phyloP scores from a whole-genome alignment of 1,140 invertebrate species.

The Aphelenchoides avenae region DNA sequence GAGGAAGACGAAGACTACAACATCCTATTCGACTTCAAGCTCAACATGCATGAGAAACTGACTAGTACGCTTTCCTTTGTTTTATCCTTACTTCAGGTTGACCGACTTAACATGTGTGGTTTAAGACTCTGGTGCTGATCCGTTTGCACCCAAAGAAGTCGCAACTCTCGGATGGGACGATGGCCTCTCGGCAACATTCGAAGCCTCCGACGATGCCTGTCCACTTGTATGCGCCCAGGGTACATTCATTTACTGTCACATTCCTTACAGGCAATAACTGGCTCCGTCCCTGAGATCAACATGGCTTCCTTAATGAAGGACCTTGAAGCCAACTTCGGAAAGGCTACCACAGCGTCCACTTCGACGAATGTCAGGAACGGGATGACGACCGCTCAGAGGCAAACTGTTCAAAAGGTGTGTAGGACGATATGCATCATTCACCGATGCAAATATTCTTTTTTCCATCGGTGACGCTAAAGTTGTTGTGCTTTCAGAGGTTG shows the following conservation, averaged over 20 bases:
- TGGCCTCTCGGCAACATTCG: slow-evolving; percentile 9
- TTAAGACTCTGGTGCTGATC: background rate
- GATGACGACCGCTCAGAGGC: background rate
- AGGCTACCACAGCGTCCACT: slow-evolving; percentile 1
- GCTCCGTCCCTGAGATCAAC: slow-evolving; percentile 27
- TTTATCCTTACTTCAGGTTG: background rate
- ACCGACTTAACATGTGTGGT: background rate
- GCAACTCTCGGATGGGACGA: slow-evolving; percentile 18
- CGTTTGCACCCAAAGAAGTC: slow-evolving; percentile 7
- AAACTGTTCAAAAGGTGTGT: background rate
- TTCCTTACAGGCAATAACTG: slow-evolving; percentile 21
- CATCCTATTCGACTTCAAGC: slow-evolving; percentile 36
- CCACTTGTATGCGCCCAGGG: slow-evolving; percentile 14
- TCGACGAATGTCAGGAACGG: background rate
- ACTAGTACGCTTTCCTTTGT: slow-evolving; percentile 17
- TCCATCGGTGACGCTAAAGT: background rate
- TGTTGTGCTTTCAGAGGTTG: background rate
- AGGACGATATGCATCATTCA: background rate
- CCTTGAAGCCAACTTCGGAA: slow-evolving; percentile 25
- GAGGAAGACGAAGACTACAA: slow-evolving; percentile 45
- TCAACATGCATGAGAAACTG: slow-evolving; percentile 26
- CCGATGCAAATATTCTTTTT: background rate
- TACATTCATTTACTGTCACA: background rate
- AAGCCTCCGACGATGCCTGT: slow-evolving; percentile 12
- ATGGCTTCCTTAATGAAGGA: slow-evolving; percentile 28